Percentiles rank a stretch among this genome's conserved stretches.
These are phyloP conservation scores for Pinctada fucata DNA, from an alignment of 2,888 invertebrate genomes.

Conservation along the genomic window DNA sequence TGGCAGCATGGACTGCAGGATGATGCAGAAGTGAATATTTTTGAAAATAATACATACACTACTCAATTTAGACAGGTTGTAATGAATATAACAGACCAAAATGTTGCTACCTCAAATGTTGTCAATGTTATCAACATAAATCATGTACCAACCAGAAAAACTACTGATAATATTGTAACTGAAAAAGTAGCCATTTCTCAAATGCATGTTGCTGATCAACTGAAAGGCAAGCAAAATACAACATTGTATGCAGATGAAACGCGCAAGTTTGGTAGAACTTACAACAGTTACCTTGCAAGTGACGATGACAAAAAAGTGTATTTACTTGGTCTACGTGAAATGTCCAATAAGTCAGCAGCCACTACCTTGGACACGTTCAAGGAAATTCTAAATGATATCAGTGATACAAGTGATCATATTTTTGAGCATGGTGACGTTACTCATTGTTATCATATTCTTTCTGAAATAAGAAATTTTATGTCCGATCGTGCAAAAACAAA, in stretches of 20 bases:
- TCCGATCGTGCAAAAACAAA: conserved; percentile 33
- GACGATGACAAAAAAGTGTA: conserved; percentile 28
- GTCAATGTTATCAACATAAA: conserved; percentile 22
- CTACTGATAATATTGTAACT: conserved; percentile 17
- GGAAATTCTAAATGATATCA: conserved; percentile 30
- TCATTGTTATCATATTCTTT: conserved; percentile 14
- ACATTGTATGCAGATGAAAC: conserved; percentile 32
- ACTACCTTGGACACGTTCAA: conserved; percentile 23
- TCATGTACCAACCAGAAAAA: conserved; percentile 12
- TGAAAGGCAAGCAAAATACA: conserved; percentile 1
- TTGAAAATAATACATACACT: conserved; percentile 21
- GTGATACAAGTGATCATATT: conserved; percentile 8
- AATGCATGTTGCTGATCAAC: not conserved
- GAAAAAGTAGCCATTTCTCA: conserved; percentile 21
- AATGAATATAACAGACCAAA: conserved; percentile 14
- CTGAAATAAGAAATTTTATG: conserved; percentile 27
- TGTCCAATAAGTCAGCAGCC: conserved; percentile 22
- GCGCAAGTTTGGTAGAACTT: conserved; percentile 27
- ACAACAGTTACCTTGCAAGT: conserved; percentile 22
- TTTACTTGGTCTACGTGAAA: conserved; percentile 26
- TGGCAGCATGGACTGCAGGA: conserved; percentile 12
- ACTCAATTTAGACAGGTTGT: conserved; percentile 15
- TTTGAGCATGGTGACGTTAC: not conserved
- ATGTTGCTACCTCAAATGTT: conserved; percentile 22
- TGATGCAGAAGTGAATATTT: conserved; percentile 1